These are phyloP conservation scores for Xiphophorus couchianus DNA, from an alignment of 2,113 vertebrate genomes.

Conservation along the genomic window DNA sequence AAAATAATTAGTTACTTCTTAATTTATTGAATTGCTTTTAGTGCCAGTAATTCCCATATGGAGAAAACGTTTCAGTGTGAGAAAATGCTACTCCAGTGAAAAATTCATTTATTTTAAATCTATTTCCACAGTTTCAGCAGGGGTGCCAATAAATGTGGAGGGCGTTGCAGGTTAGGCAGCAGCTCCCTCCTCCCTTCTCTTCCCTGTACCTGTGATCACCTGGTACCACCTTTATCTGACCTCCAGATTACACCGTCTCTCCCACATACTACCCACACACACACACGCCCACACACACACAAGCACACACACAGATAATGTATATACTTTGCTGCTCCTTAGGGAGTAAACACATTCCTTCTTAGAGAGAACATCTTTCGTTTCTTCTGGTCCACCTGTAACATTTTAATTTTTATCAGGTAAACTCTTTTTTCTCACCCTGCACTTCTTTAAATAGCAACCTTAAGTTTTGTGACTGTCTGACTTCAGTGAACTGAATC, in stretches of 20 bases:
- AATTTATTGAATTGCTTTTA: too few relatives aligned
- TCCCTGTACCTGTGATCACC: conserved; percentile 72
- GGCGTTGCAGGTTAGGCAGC: not conserved
- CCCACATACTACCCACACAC: not conserved
- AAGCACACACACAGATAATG: conserved; percentile 24
- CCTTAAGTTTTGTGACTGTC: conserved; percentile 4
- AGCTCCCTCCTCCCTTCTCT: conserved; percentile 28
- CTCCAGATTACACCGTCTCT: conserved; percentile 34
- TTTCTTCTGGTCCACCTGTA: conserved; percentile 44
- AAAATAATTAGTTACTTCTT: too few relatives aligned
- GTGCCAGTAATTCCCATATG: too few relatives aligned
- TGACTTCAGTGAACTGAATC: not conserved
- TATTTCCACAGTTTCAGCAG: not conserved
- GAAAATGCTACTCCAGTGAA: not conserved
- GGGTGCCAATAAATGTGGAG: not conserved
- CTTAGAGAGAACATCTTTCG: conserved; percentile 21
- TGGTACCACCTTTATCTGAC: conserved; percentile 69
- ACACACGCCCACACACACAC: too few relatives aligned
- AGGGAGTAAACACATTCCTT: conserved; percentile 66
- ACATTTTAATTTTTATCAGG: not conserved
- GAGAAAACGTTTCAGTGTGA: not conserved
- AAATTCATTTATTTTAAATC: not conserved
- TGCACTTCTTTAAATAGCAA: conserved; percentile 9
- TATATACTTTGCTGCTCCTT: conserved; percentile 36
- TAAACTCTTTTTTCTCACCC: conserved; percentile 2